Percentiles rank a stretch among this genome's conserved stretches.
Conservation (phyloP, 2,113 vertebrate species). For the Dasyprocta punctata region DNA sequence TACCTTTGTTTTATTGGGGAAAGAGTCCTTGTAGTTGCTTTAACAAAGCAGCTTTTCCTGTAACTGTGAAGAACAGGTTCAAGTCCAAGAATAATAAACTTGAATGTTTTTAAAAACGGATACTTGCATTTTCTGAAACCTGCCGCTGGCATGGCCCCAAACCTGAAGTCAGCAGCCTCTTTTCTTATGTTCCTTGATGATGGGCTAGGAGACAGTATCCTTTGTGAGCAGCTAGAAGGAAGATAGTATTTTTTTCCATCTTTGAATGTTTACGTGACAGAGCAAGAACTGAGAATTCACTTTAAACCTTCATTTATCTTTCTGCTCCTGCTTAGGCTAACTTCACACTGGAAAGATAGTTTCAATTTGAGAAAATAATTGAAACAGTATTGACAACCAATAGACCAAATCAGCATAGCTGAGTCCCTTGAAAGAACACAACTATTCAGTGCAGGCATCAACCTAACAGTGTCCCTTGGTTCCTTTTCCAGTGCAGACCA, state of each 20-base stretch:
- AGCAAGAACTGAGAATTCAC: neutral
- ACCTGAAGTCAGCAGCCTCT: neutral
- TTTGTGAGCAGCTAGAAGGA: neutral
- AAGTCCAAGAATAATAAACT: neutral
- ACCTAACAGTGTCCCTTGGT: neutral
- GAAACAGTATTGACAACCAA: neutral
- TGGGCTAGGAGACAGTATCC: neutral
- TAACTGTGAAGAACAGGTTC: neutral
- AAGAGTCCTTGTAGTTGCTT: neutral
- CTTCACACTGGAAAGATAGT: slow-evolving; percentile 16
- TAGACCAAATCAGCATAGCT: neutral
- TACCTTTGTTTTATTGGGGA: neutral
- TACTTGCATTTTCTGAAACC: neutral
- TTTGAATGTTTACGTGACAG: neutral
- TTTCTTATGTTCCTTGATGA: neutral
- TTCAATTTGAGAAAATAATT: neutral
- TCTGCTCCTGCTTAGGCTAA: neutral
- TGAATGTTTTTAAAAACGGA: neutral
- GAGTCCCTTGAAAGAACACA: neutral
- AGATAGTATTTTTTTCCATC: neutral
- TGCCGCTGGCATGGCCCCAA: neutral
- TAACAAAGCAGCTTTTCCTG: neutral
- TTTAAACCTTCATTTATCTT: neutral
- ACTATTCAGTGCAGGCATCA: neutral
- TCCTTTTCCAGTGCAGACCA: slow-evolving; percentile 10